phyloP scores from a whole-genome alignment of 92 coral and sea anemone species.

The Porites rus region DNA sequence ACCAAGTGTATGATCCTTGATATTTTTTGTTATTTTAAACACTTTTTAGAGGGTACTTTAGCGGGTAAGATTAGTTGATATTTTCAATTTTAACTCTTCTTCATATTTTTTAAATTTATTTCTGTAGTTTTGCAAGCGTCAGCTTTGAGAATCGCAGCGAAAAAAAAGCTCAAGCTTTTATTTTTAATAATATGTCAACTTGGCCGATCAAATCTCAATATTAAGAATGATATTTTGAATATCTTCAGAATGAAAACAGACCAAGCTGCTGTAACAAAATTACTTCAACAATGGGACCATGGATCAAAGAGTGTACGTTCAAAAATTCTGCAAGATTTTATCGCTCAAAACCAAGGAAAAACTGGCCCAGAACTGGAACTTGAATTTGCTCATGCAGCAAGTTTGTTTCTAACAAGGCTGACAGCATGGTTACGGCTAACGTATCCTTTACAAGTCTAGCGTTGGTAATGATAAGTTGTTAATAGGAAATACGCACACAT shows the following conservation, averaged over 20 bases:
- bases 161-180: no score
- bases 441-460: slow-evolving; percentile 69
- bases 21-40: neutral
- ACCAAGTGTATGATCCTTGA: neutral
- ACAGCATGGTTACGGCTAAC: slow-evolving; percentile 98
- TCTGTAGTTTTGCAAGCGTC: neutral
- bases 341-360: slow-evolving; percentile 78
- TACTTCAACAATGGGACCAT: slow-evolving; percentile 95
- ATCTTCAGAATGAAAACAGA: slow-evolving; percentile 76
- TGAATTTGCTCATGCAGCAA: slow-evolving; percentile 98
- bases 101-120: neutral
- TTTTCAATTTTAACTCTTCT: neutral
- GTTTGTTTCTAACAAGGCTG: slow-evolving; percentile 93
- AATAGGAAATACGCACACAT: no score
- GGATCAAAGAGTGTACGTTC: slow-evolving; percentile 90
- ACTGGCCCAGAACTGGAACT: slow-evolving; percentile 96
- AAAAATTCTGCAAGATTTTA: slow-evolving; percentile 90
- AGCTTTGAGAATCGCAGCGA: neutral
- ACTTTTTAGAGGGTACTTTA: neutral
- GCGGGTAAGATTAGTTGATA: neutral
- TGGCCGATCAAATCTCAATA: no score
- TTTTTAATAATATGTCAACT: no score
- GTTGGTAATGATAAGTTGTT: neutral
- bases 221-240: neutral
- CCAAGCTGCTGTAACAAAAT: slow-evolving; percentile 87